Conservation (phyloP, 2,797 vertebrate genomes). For the Orientallactaga sibirica region DNA sequence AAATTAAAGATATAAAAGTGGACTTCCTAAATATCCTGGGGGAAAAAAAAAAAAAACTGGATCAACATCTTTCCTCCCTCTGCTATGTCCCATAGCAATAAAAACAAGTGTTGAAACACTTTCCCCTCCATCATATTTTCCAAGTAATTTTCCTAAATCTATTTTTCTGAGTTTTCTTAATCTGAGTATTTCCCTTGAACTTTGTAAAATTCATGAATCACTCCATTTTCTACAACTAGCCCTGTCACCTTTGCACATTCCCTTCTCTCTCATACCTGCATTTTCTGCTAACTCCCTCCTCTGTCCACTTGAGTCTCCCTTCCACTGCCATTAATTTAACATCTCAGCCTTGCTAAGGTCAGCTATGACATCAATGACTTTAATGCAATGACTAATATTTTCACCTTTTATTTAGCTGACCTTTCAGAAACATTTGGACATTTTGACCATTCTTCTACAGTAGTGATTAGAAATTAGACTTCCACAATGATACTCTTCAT, state of each 20-base stretch:
- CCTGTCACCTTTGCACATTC: not conserved
- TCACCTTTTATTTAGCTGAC: slow-evolving; percentile 1
- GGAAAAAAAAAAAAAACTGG: no score
- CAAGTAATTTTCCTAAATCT: not conserved
- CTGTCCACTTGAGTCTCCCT: not conserved
- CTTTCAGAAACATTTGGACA: not conserved
- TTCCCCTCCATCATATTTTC: not conserved
- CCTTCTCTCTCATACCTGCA: not conserved
- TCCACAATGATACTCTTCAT: not conserved
- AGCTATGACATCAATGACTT: not conserved
- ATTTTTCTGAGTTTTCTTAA: not conserved
- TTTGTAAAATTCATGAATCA: not conserved
- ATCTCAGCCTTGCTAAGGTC: slow-evolving; percentile 9
- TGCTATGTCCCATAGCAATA: not conserved
- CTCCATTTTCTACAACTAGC: not conserved
- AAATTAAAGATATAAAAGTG: not conserved
- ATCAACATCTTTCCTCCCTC: not conserved
- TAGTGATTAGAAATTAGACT: not conserved
- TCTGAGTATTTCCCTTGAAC: not conserved
- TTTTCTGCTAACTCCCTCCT: no score
- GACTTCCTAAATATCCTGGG: no score
- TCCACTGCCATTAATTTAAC: not conserved
- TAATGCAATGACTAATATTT: not conserved
- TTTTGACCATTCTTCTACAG: not conserved
- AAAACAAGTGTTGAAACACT: not conserved